Evolutionary conservation across 2,797 vertebrate species (phyloP).

Genomic region (Phrynocephalus guinanensis): DNA sequence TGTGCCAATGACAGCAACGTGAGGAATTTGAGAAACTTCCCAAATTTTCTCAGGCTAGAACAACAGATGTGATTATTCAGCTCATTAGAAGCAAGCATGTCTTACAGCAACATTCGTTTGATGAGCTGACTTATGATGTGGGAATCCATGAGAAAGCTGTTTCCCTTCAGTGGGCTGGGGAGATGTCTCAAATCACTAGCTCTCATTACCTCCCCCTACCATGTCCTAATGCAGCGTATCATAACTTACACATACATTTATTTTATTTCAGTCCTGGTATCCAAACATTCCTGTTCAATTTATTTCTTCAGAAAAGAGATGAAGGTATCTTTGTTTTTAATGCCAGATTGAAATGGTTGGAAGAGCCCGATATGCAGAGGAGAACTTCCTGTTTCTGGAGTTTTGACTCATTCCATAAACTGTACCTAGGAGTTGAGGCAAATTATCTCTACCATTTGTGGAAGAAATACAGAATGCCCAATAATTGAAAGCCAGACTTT

Average conservation of each 20-base stretch:
- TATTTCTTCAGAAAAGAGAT: slow-evolving; percentile 25
- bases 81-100: slow-evolving; percentile 69
- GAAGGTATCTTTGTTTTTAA: slow-evolving; percentile 1
- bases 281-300: slow-evolving; percentile 20
- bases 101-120: slow-evolving; percentile 73
- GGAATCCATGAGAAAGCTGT: slow-evolving; percentile 80
- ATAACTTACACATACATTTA: slow-evolving; percentile 35
- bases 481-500: background rate
- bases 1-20: slow-evolving; percentile 57
- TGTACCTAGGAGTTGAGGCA: background rate
- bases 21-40: slow-evolving; percentile 72
- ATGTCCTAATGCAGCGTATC: background rate
- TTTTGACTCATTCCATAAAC: background rate
- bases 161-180: slow-evolving; percentile 78
- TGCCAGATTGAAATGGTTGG: background rate
- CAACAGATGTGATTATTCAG: slow-evolving; percentile 76
- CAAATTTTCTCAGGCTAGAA: slow-evolving; percentile 76
- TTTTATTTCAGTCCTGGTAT: slow-evolving; percentile 43
- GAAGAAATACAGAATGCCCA: background rate
- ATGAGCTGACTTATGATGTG: slow-evolving; percentile 81
- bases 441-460: background rate
- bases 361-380: background rate
- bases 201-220: slow-evolving; percentile 52
- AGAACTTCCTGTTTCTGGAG: slow-evolving; percentile 3
- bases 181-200: slow-evolving; percentile 51